These are phyloP conservation scores for Oncorhynchus keta DNA, from an alignment of 2,113 vertebrate species.

Conservation along the genomic window DNA sequence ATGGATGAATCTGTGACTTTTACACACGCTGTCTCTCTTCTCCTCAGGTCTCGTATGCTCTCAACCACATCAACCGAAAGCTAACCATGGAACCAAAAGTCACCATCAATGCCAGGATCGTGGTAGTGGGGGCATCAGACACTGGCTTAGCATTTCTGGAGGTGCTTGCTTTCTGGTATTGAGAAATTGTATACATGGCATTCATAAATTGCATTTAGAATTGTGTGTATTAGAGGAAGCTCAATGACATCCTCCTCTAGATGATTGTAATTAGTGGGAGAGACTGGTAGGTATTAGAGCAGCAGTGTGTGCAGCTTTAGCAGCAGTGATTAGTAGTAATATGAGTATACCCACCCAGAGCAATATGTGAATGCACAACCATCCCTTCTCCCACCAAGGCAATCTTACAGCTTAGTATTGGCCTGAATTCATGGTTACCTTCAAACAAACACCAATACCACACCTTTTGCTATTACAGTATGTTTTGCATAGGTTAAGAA, in stretches of 20 bases:
- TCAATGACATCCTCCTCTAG: neutral
- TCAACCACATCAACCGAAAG: constrained; percentile 88
- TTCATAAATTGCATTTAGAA: neutral
- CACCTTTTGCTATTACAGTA: neutral
- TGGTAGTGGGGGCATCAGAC: constrained; percentile 91
- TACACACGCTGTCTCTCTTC: neutral
- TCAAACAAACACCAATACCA: neutral
- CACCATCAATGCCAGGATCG: constrained; percentile 82
- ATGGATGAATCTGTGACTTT: neutral
- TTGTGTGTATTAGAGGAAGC: neutral
- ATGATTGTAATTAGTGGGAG: constrained; percentile 45
- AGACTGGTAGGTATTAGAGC: constrained; percentile 36
- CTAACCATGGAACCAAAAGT: constrained; percentile 84
- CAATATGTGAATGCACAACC: constrained; percentile 19
- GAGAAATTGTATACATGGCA: constrained; percentile 10
- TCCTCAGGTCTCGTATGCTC: constrained; percentile 76
- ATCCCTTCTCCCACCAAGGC: neutral
- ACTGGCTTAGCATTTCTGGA: constrained; percentile 89
- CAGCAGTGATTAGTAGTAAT: constrained; percentile 40
- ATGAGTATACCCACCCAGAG: constrained; percentile 34
- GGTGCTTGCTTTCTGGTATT: constrained; percentile 83
- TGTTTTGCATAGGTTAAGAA: neutral
- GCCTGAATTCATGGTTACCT: neutral
- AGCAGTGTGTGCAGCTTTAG: neutral
- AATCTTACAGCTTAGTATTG: neutral